phyloP scores from a whole-genome alignment of 2,113 vertebrate species.

The crab-eating macaque (Macaca fascicularis) region T2T-MFA8v1.1 NC_088388.1:130963501-130964000 shows the following conservation, averaged over 20 bases:
- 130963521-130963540: too few relatives aligned
- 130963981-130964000: background rate
- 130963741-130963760: background rate
- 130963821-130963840: background rate
- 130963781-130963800: background rate
- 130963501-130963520: too few relatives aligned
- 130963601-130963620: too few relatives aligned
- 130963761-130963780: background rate
- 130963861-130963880: background rate
- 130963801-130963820: background rate
- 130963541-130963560: too few relatives aligned
- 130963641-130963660: background rate
- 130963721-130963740: background rate
- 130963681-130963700: background rate
- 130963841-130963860: background rate
- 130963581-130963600: background rate
- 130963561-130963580: background rate
- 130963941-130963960: background rate
- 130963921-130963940: background rate
- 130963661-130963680: accelerated
- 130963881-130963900: background rate
- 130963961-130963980: background rate
- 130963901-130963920: too few relatives aligned
- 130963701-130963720: background rate
- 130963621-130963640: background rate